Base-by-base conservation (phyloP, 30 jellyfish, hydroid and myxozoan genomes). In the Aurelia aurita region DNA sequence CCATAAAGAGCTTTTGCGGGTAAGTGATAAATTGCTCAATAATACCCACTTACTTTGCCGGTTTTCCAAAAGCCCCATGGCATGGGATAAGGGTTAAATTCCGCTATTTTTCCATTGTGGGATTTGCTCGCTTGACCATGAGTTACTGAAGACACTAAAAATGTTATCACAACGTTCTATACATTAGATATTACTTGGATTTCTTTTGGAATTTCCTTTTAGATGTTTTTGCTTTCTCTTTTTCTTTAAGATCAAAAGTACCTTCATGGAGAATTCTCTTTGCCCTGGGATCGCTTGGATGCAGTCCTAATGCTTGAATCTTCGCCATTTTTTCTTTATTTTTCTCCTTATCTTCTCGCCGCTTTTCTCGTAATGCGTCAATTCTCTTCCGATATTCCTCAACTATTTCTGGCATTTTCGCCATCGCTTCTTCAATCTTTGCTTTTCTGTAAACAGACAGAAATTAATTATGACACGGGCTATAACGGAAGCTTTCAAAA, bases 281-380 rank as follows among this genome's bases (percentile, higher is more conserved):
- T 16, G 97, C 97, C 21, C 96, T 80, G 10, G 98, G 98, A 70
- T 92, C 98, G 53, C 81, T 92, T 43, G 98, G 98, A 66, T 92
- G 97, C 0, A 84, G 80, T 57, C 98, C 98, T 44, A 80, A 43
- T 35, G 90, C 89, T 61, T 82, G 80, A 1, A 86, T 81, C 57
- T 92, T 74, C 53, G 76, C 80, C 65, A 66, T 62, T 46, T 64
- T 68, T 25, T 73, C 62, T 61, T 82, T 81, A 74, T 87, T 87
- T 66, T 92, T 84, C 57, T 69, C 92, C 63, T 69, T 78, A 0
- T 87, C 89, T 44, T 80, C 69, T 35, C 62, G 70, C 35, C 85
- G 58, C 64, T 66, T 73, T 22, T 53, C 74, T 80, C 94, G 62
- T 26, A 87, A 80, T 34, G 79, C 88, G 58, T 94, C 14, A 2